Conservation (phyloP, 1,140 invertebrate species). For the Kradibia gibbosae region DNA sequence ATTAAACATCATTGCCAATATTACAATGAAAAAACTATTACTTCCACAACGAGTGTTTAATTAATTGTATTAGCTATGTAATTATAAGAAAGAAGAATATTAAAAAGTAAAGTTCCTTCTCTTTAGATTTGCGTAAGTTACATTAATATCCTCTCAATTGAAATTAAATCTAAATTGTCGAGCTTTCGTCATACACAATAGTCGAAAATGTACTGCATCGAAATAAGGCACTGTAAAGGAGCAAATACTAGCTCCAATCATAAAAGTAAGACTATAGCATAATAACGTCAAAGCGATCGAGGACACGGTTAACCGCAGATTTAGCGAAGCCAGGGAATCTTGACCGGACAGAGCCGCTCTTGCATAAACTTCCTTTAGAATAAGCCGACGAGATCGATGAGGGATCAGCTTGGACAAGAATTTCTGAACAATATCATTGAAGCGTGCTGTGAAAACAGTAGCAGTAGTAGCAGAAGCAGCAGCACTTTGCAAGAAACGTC, state of each 20-base stretch:
- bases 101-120: neutral
- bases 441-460: neutral
- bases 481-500: neutral
- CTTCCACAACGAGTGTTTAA: too few species aligned
- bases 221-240: neutral
- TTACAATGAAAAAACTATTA: too few species aligned
- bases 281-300: neutral
- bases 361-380: constrained; percentile 26
- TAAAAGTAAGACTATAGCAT: neutral
- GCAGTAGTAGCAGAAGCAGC: neutral
- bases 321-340: constrained; percentile 2
- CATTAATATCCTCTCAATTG: neutral
- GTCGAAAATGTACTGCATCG: neutral
- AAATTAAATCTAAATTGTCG: neutral
- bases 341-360: neutral
- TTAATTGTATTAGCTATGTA: too few species aligned
- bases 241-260: neutral
- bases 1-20: too few species aligned
- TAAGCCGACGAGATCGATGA: constrained; percentile 25
- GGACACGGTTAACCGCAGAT: neutral
- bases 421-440: constrained; percentile 30
- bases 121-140: neutral
- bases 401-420: constrained; percentile 2
- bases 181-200: neutral
- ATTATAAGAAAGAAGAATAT: too few species aligned